A percentile compares a stretch with the other conserved stretches of the same genome.
phyloP scores from a whole-genome alignment of 2,888 invertebrate species.

The Unio pictorum region DNA sequence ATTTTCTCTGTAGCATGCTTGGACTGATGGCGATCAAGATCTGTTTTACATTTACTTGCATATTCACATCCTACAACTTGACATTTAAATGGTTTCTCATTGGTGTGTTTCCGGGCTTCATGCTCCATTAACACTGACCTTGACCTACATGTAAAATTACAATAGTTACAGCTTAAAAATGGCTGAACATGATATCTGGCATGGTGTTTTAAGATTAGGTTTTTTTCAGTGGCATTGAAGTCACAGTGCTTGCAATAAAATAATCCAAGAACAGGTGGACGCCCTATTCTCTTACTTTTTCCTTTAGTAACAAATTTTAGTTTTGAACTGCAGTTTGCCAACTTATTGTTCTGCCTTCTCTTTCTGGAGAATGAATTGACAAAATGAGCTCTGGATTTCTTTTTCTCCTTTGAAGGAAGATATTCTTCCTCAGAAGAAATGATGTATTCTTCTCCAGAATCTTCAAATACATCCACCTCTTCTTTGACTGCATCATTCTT shows the following conservation, averaged over 20 bases:
- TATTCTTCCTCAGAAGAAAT: slow-evolving; percentile 3
- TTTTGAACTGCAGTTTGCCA: no score
- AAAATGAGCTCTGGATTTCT: slow-evolving; percentile 2
- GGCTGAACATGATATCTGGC: slow-evolving; percentile 8
- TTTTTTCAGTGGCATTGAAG: slow-evolving; percentile 23
- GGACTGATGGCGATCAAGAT: slow-evolving; percentile 36
- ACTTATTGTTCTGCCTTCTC: background rate
- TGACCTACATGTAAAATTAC: slow-evolving; percentile 37
- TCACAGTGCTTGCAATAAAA: slow-evolving; percentile 34
- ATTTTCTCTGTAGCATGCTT: slow-evolving; percentile 43
- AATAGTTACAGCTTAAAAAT: slow-evolving; percentile 37
- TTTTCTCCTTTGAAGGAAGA: slow-evolving; percentile 19
- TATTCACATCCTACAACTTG: slow-evolving; percentile 36
- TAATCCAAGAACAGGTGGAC: slow-evolving; percentile 25
- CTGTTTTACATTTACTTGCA: slow-evolving; percentile 33
- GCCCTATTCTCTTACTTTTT: slow-evolving; percentile 15
- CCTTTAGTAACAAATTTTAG: no score
- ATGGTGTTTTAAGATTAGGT: slow-evolving; percentile 16
- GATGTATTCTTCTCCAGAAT: no score
- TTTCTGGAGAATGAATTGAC: slow-evolving; percentile 3
- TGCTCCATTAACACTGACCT: slow-evolving; percentile 36
- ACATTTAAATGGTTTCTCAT: slow-evolving; percentile 47
- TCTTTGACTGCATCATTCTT: no score
- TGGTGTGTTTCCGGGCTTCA: slow-evolving; percentile 45
- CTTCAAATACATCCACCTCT: no score